Conservation (phyloP, 2,797 vertebrate species). For the Xenops minutus region DNA sequence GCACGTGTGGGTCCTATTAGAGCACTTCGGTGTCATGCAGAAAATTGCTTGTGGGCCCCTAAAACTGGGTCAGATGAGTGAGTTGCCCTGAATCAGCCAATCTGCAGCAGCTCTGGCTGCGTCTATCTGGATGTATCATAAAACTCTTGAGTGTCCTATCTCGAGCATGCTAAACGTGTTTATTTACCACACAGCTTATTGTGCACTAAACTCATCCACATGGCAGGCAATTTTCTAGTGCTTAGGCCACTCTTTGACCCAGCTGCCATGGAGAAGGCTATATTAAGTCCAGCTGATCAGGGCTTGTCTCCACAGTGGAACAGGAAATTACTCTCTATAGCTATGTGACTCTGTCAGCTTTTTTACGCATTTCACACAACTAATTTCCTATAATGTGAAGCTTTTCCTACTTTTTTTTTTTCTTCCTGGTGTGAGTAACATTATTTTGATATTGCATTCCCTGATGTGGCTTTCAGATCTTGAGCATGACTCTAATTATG, state of each 20-base stretch:
- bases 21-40: background rate
- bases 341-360: constrained; percentile 49
- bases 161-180: constrained; percentile 34
- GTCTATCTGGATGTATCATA: background rate
- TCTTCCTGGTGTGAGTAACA: background rate
- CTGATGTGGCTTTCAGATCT: background rate
- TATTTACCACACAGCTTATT: constrained; percentile 51
- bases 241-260: constrained; percentile 58
- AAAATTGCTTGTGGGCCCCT: background rate
- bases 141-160: constrained; percentile 1
- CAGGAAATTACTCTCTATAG: constrained; percentile 49
- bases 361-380: constrained; percentile 12
- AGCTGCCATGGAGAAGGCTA: constrained; percentile 43
- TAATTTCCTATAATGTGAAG: constrained; percentile 24
- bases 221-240: constrained; percentile 59
- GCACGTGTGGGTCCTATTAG: accelerated
- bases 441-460: constrained; percentile 11
- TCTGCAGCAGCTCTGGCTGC: background rate
- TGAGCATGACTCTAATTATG: background rate
- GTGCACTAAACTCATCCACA: constrained; percentile 47
- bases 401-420: background rate
- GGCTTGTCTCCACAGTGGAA: constrained; percentile 16
- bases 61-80: background rate
- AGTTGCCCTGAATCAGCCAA: background rate
- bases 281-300: constrained; percentile 66